Evolutionary conservation across 2,888 invertebrate species (phyloP).

Genomic region (Dryadula phaetusa): DNA sequence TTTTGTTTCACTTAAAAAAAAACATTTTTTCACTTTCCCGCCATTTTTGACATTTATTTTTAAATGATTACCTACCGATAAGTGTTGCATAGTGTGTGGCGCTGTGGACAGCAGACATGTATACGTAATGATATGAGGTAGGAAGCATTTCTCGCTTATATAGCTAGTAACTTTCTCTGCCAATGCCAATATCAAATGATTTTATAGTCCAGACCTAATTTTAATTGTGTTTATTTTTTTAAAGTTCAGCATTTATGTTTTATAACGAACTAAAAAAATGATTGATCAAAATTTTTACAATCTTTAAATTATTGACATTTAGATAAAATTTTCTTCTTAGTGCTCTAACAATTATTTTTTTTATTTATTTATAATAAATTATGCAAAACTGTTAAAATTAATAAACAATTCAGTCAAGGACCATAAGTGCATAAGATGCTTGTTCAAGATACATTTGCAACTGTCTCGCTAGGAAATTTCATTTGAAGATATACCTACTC

Average conservation of each 20-base stretch:
- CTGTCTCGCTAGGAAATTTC: too few relatives aligned
- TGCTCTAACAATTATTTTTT: too few relatives aligned
- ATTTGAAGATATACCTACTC: too few relatives aligned
- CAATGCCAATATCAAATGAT: constrained; percentile 54
- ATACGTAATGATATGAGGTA: constrained; percentile 68
- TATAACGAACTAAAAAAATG: background rate
- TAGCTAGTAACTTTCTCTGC: constrained; percentile 78
- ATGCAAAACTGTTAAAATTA: too few relatives aligned
- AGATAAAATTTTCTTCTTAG: background rate
- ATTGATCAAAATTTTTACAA: background rate
- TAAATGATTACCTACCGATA: constrained; percentile 75
- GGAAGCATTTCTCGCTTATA: constrained; percentile 75
- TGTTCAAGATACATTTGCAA: too few relatives aligned
- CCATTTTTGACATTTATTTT: constrained; percentile 49
- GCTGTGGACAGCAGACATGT: constrained; percentile 66
- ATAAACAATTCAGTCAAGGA: too few relatives aligned
- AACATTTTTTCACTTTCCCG: constrained; percentile 47
- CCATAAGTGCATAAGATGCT: too few relatives aligned
- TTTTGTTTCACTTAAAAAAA: constrained; percentile 33
- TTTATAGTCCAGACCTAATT: constrained; percentile 21
- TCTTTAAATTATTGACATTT: background rate
- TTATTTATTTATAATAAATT: too few relatives aligned
- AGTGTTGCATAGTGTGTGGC: constrained; percentile 76
- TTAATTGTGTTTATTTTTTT: background rate
- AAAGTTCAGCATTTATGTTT: background rate